These are phyloP conservation scores for Siniperca undulata DNA, from an alignment of 2,797 vertebrate species.

Conservation along the genomic window DNA sequence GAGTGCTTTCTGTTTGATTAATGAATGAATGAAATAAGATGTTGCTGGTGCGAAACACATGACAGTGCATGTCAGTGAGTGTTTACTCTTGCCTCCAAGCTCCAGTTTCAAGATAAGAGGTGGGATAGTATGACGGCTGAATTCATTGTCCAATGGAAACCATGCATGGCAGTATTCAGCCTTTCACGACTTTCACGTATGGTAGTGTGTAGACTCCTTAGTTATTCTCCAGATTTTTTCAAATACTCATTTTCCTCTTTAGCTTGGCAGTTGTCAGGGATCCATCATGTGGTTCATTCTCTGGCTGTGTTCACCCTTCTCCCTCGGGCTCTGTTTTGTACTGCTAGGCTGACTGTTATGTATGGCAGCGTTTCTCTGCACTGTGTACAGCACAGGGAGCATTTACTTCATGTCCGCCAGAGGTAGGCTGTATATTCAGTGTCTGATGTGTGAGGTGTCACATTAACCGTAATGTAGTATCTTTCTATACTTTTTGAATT, in stretches of 20 bases:
- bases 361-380: slow-evolving; percentile 81
- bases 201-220: background rate
- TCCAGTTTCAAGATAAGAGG: slow-evolving; percentile 64
- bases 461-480: background rate
- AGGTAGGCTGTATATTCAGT: slow-evolving; percentile 84
- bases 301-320: slow-evolving; percentile 14
- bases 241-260: background rate
- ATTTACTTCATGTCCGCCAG: slow-evolving; percentile 87
- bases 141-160: slow-evolving; percentile 33
- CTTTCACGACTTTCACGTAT: background rate
- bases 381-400: slow-evolving; percentile 83
- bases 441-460: background rate
- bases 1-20: slow-evolving; percentile 13
- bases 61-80: slow-evolving; percentile 10
- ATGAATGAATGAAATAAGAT: slow-evolving; percentile 5
- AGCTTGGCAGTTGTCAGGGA: background rate
- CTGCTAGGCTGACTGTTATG: slow-evolving; percentile 82
- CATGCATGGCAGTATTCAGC: slow-evolving; percentile 5
- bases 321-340: slow-evolving; percentile 34
- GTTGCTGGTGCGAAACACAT: slow-evolving; percentile 13
- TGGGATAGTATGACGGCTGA: slow-evolving; percentile 28
- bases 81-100: slow-evolving; percentile 38
- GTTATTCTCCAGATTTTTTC: background rate
- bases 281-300: slow-evolving; percentile 42
- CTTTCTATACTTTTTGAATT: background rate